phyloP scores from a whole-genome alignment of 1,140 invertebrate species.

The Drosophila insularis region DNA sequence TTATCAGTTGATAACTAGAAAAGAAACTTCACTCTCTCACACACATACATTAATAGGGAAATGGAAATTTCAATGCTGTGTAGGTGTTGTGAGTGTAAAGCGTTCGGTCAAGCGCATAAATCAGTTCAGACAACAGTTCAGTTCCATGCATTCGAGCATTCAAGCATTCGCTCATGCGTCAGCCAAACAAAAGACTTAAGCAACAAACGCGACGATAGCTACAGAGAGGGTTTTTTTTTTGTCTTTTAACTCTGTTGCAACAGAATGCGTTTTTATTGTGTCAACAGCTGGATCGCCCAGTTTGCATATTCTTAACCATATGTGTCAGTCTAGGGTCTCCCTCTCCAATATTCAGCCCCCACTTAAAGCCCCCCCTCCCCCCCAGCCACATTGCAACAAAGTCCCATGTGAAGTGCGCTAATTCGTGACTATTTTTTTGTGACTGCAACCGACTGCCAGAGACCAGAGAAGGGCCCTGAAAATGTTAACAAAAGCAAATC shows the following conservation, averaged over 20 bases:
- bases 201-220: constrained; percentile 54
- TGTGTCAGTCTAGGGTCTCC: constrained; percentile 28
- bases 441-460: constrained; percentile 36
- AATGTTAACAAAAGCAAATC: constrained; percentile 11
- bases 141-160: constrained; percentile 34
- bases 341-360: neutral
- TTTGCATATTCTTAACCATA: constrained; percentile 66
- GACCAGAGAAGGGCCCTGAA: constrained; percentile 22
- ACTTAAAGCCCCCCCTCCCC: neutral
- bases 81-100: constrained; percentile 52
- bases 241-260: constrained; percentile 55
- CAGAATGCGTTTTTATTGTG: constrained; percentile 61
- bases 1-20: constrained; percentile 77
- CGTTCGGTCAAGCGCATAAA: constrained; percentile 70
- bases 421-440: constrained; percentile 74
- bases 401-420: constrained; percentile 65
- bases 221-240: neutral
- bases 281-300: constrained; percentile 60
- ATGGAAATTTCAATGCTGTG: constrained; percentile 47
- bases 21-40: constrained; percentile 51
- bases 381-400: constrained; percentile 7
- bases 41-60: constrained; percentile 46
- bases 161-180: constrained; percentile 69
- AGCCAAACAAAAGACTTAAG: constrained; percentile 75
- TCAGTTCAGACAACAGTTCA: constrained; percentile 56